phyloP scores from a whole-genome alignment of 2,113 vertebrate genomes.

The Pelusios castaneus region DNA sequence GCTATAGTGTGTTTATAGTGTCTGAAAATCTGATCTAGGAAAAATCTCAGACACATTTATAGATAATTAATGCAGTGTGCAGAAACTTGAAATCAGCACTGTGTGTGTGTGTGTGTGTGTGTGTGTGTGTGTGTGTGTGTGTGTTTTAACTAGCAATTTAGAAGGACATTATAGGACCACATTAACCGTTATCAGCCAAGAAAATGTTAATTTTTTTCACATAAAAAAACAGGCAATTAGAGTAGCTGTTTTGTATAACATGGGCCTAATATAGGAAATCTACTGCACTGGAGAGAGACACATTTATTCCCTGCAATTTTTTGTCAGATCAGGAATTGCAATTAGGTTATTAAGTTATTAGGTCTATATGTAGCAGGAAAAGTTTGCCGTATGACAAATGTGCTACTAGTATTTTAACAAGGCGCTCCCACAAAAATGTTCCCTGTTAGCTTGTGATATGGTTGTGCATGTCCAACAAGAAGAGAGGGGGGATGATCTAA shows the following conservation, averaged over 20 bases:
- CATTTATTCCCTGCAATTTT: slow-evolving; percentile 19
- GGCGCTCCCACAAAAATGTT: neutral
- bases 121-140: neutral
- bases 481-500: neutral
- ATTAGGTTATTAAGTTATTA: slow-evolving; percentile 31
- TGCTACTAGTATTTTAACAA: neutral
- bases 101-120: neutral
- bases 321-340: slow-evolving; percentile 36
- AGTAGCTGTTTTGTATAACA: slow-evolving; percentile 48
- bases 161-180: slow-evolving; percentile 77
- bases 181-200: slow-evolving; percentile 80
- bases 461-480: neutral
- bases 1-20: slow-evolving; percentile 61
- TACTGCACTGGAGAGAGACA: slow-evolving; percentile 15
- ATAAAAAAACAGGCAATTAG: slow-evolving; percentile 69
- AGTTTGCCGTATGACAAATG: slow-evolving; percentile 37
- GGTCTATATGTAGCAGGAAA: slow-evolving; percentile 21
- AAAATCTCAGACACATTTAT: slow-evolving; percentile 74
- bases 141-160: slow-evolving; percentile 75
- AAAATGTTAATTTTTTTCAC: slow-evolving; percentile 80
- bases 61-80: slow-evolving; percentile 81
- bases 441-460: neutral
- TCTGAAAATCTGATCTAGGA: slow-evolving; percentile 77
- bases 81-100: slow-evolving; percentile 76
- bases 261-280: slow-evolving; percentile 43